Evolutionary conservation across 2,797 vertebrate species (phyloP), one percentile per base, ranked within the genome.

Genomic region (Poecilia velifera): DNA sequence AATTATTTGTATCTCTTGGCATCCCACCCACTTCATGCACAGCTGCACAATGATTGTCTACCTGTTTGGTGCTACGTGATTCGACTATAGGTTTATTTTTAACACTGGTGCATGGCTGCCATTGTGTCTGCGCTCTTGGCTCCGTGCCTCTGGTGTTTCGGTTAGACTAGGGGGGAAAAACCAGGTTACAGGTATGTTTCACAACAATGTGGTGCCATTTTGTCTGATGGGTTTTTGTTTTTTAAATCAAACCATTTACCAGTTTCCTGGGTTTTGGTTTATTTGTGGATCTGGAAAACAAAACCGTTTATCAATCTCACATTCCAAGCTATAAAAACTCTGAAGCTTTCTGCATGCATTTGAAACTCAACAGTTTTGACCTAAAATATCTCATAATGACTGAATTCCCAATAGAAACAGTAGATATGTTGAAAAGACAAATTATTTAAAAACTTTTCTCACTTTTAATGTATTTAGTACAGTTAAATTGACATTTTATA

Each of bases 121-220:
- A 90, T 92, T 93, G 92, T 91, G 84, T 93, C 89, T 82, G 77
- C 51, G 55, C 83, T 76, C 72, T 91, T 91, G 91, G 87, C 92
- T 92, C 59, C 0, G 70, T 86, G 68, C 14, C 86, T 86, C 76
- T 89, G 79, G 79, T 74, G 81, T 84, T 88, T 78, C 51, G 74
- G 81, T 57, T 70, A 43, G 39, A 25, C 10, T 70, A 0, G 4
- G 36, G 36, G 87, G 87, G 18, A 22, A 0, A 14, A 25, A 49
- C 2, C 12, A 53, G 31, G 57, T 77, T 62, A 57, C 89, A 91
- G 88, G 84, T 88, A 86, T 76, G 73, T 22, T 78, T 76, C 80
- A 93, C 82, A 93, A 91, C 87, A 89, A 34, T 79, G 85, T 84
- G 93, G 91, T 93, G 94, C 93, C 92, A 88, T 91, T 92, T 92